Evolutionary conservation across 2,113 vertebrate genomes (phyloP).

Genomic region (Carassius carassius): DNA sequence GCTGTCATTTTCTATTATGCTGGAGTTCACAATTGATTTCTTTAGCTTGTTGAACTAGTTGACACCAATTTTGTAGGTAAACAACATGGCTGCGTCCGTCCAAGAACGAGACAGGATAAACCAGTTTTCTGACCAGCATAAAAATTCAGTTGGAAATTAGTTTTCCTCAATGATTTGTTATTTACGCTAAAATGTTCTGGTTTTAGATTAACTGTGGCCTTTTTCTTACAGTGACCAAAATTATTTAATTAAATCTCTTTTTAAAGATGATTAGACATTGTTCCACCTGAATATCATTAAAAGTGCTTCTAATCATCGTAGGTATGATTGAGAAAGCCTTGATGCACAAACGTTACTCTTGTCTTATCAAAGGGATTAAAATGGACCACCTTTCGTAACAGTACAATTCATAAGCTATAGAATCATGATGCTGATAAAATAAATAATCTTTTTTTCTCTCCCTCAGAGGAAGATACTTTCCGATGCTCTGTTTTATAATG

Average conservation of each 20-base stretch:
- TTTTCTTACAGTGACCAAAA: not conserved
- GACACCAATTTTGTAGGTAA: too few relatives aligned
- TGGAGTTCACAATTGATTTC: not conserved
- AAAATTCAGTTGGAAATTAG: not conserved
- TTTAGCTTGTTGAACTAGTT: not conserved
- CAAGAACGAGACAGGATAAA: too few relatives aligned
- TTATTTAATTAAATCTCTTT: not conserved
- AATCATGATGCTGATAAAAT: not conserved
- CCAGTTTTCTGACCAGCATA: not conserved
- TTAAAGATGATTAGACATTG: not conserved
- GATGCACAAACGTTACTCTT: not conserved
- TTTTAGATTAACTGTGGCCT: not conserved
- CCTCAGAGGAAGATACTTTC: slow-evolving; percentile 52
- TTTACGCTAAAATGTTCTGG: not conserved
- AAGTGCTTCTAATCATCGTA: not conserved
- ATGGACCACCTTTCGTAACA: not conserved
- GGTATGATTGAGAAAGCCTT: not conserved
- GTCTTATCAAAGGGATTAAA: not conserved
- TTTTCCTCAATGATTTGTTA: not conserved
- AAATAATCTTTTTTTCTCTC: not conserved
- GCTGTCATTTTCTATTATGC: not conserved
- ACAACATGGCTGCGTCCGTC: too few relatives aligned
- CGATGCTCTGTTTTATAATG: slow-evolving; percentile 49
- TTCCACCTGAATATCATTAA: not conserved
- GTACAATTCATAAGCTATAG: not conserved